Evolutionary conservation across 2,888 invertebrate species (phyloP), one percentile per base, ranked within the genome.

Genomic region (Molorchus minor): DNA sequence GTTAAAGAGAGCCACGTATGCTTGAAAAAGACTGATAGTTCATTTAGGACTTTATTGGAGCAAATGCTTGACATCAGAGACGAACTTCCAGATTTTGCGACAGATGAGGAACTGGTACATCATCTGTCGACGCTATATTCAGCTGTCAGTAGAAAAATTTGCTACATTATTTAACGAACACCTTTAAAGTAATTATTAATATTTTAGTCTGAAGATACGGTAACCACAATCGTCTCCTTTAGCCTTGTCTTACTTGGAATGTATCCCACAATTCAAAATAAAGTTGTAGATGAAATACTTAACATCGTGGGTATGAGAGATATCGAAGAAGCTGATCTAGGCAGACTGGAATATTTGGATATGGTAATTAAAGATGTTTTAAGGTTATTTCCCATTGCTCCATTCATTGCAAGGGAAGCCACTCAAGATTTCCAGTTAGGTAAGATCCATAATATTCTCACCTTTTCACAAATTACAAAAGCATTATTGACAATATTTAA

Each of bases 351-450:
- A 15, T 75, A 73, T 51, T 52, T 74, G 40, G 73, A 73, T 29
- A 75, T 75, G 76, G 72, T 73, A 13, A 57, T 77, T 10, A 77
- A 75, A 58, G 77, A 77, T 33, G 63, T 65, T 1, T 21, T 76
- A 29, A 58, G 77, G 36, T 54, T 77, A 12, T 75, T 75, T 64
- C 73, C 77, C 0, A 70, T 76, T 20, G 76, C 69, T 0, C 75
- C 76, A 13, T 72, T 72, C 51, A 67, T 76, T 25, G 47, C 72
- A 4, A 65, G 77, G 44, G 65, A 70, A 58, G 49, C 68, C 2
- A 64, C 46, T 7, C 67, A 70, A 35, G 72, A 77, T 45, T 61
- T 69, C 29, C 33, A 64, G 33, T 52, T 74, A 52, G 71, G 71
- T 71, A 58, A n/a, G n/a, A 53, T n/a, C n/a, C n/a, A n/a, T n/a